These are phyloP conservation scores for Furnarius figulus DNA, from an alignment of 2,113 vertebrate genomes.

Conservation along the genomic window DNA sequence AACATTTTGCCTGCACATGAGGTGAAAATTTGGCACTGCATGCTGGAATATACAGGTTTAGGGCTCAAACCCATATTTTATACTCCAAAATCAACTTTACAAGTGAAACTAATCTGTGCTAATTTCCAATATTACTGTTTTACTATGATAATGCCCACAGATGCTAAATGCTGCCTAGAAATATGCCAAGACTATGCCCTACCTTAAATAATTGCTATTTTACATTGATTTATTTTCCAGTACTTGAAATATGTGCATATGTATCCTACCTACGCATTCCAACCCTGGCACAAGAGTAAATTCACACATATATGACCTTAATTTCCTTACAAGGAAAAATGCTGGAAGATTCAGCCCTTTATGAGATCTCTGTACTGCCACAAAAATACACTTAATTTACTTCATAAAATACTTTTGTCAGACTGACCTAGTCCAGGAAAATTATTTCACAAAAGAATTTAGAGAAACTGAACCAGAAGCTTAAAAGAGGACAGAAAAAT, in stretches of 20 bases:
- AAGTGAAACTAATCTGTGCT: not conserved
- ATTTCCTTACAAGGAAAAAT: not conserved
- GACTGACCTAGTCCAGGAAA: not conserved
- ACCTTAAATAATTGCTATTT: not conserved
- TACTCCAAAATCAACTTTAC: not conserved
- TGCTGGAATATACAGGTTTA: not conserved
- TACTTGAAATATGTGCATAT: not conserved
- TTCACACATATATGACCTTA: not conserved
- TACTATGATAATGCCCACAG: not conserved
- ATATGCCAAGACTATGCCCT: not conserved
- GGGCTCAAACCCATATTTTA: not conserved
- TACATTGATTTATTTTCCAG: not conserved
- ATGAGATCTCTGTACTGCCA: not conserved
- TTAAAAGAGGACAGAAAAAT: not conserved
- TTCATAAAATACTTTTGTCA: not conserved
- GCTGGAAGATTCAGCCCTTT: not conserved
- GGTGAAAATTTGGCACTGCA: not conserved
- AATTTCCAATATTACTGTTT: not conserved
- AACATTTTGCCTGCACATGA: not conserved
- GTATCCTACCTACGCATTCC: not conserved
- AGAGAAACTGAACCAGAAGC: not conserved
- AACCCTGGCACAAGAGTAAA: not conserved
- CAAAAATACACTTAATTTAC: not conserved
- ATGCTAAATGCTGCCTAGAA: not conserved
- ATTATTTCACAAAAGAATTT: not conserved